Percentiles rank a stretch among this genome's conserved stretches.
These are phyloP conservation scores for Dromococcyx pavoninus DNA, from an alignment of 2,797 vertebrate species.

Conservation along the genomic window DNA sequence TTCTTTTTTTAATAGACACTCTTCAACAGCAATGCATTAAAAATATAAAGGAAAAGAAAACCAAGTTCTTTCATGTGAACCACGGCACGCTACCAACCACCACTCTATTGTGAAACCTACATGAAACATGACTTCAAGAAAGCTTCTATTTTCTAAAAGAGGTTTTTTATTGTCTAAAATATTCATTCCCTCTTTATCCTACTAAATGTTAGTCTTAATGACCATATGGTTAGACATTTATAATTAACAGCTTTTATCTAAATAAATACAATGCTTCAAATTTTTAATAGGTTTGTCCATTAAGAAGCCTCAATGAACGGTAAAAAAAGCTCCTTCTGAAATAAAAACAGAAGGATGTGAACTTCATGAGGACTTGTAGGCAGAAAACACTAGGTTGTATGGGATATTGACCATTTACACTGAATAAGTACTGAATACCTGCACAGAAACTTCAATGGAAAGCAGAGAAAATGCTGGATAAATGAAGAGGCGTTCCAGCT, in stretches of 20 bases:
- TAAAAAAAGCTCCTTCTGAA: background rate
- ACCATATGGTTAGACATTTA: slow-evolving; percentile 71
- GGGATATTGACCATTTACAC: background rate
- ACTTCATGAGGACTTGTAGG: background rate
- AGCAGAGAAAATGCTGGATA: background rate
- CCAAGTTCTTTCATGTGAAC: slow-evolving; percentile 1
- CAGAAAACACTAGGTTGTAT: background rate
- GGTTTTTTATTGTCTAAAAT: slow-evolving; percentile 69
- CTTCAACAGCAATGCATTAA: slow-evolving; percentile 49
- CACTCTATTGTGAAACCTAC: slow-evolving; percentile 30
- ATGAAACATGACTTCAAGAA: slow-evolving; percentile 25
- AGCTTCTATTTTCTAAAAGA: slow-evolving; percentile 65
- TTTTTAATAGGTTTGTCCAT: slow-evolving; percentile 37
- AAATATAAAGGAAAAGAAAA: slow-evolving; percentile 36
- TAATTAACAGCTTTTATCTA: slow-evolving; percentile 74
- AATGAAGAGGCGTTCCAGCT: background rate
- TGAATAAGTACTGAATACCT: background rate
- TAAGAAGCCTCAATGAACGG: background rate
- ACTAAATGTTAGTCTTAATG: background rate
- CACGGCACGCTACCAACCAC: slow-evolving; percentile 23
- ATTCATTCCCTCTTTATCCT: slow-evolving; percentile 46
- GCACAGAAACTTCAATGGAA: background rate
- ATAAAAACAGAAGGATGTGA: background rate
- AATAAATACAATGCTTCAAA: slow-evolving; percentile 58
- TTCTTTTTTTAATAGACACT: slow-evolving; percentile 21